A percentile compares a stretch with the other conserved stretches of the same genome.
phyloP scores from a whole-genome alignment of 2,888 invertebrate genomes.

The Anagyrus pseudococci region DNA sequence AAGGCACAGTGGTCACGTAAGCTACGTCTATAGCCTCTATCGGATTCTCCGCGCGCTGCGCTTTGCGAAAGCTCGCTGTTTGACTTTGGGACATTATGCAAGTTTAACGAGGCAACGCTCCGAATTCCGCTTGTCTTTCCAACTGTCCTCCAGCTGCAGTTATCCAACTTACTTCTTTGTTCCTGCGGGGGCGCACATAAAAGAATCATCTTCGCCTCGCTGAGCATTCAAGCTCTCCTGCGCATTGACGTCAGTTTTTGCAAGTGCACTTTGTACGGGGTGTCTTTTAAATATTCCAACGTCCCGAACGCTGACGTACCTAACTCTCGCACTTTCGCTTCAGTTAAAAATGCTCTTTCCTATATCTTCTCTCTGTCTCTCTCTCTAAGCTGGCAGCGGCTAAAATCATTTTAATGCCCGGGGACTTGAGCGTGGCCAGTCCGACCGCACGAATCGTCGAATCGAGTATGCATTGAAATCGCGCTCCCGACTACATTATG shows the following conservation, averaged over 20 bases:
- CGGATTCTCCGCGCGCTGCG: no score
- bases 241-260: no score
- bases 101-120: neutral
- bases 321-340: conserved; percentile 16
- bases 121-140: neutral
- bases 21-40: no score
- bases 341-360: conserved; percentile 31
- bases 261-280: no score
- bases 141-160: neutral
- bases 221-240: no score
- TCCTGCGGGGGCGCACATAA: no score
- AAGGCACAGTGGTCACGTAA: no score
- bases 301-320: neutral
- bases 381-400: no score
- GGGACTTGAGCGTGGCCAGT: conserved; percentile 6
- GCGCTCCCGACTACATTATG: conserved; percentile 28
- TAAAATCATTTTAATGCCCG: conserved; percentile 35
- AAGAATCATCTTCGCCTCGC: no score
- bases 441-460: conserved; percentile 13
- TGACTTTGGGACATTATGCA: neutral
- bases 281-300: conserved; percentile 3
- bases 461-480: conserved; percentile 38
- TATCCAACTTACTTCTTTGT: no score
- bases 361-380: conserved; percentile 21
- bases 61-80: neutral